A percentile compares a stretch with the other conserved stretches of the same genome.
These are phyloP conservation scores for Diabrotica balteata DNA, from an alignment of 2,888 invertebrate genomes.

Conservation along the genomic window DNA sequence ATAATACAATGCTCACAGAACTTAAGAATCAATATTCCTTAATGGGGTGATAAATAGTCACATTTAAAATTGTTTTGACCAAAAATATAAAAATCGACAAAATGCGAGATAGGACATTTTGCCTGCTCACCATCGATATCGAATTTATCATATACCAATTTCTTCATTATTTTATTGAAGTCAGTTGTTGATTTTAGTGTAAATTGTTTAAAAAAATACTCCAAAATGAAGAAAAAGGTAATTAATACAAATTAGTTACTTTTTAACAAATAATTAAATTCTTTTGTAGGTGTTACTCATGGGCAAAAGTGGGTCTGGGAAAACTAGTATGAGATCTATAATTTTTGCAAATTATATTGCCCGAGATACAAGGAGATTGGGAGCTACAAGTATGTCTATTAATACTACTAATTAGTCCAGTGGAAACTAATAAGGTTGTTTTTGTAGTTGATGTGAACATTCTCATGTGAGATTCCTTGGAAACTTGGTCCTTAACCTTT, in stretches of 20 bases:
- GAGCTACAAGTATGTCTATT: conserved; percentile 90
- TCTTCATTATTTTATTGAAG: too few relatives aligned
- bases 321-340: conserved; percentile 99
- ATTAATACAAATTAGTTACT: background rate
- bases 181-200: too few relatives aligned
- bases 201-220: too few relatives aligned
- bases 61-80: too few relatives aligned
- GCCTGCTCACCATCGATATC: too few relatives aligned
- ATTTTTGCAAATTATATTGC: conserved; percentile 99
- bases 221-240: conserved; percentile 13
- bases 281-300: conserved; percentile 87
- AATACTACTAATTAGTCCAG: background rate
- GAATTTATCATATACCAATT: too few relatives aligned
- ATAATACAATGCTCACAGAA: too few relatives aligned
- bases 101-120: too few relatives aligned
- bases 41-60: too few relatives aligned
- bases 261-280: conserved; percentile 1
- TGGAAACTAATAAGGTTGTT: conserved; percentile 8
- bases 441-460: conserved; percentile 95
- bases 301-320: conserved; percentile 99
- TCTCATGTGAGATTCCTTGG: conserved; percentile 98
- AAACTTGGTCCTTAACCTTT: conserved; percentile 95
- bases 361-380: conserved; percentile 93
- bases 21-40: too few relatives aligned
- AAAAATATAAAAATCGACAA: too few relatives aligned